Percentiles rank a stretch among this genome's conserved stretches.
phyloP scores from a whole-genome alignment of 2,888 invertebrate species.

The Lasioglossum malachurum region DNA sequence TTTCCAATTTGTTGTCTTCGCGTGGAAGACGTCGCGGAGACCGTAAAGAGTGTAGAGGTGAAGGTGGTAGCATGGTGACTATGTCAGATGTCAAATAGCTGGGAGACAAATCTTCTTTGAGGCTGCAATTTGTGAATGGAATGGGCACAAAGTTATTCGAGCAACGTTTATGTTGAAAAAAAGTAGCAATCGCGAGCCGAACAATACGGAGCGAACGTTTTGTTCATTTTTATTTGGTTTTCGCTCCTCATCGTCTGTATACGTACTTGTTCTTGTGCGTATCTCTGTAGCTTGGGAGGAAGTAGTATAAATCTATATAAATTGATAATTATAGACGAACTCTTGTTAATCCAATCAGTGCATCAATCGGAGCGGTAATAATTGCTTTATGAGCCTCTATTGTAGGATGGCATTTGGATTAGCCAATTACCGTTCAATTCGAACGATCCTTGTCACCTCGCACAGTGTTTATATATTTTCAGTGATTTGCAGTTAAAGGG shows the following conservation, averaged over 20 bases:
- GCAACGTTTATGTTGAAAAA: not conserved
- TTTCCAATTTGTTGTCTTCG: not conserved
- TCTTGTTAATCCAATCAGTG: not conserved
- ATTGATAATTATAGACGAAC: not conserved
- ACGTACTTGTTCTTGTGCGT: not conserved
- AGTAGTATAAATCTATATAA: not conserved
- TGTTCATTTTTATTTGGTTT: not conserved
- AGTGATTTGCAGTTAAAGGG: not conserved
- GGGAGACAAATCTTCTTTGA: not conserved
- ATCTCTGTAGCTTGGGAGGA: not conserved
- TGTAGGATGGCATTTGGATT: not conserved
- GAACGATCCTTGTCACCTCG: not conserved
- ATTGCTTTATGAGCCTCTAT: not conserved
- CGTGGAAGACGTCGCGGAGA: not conserved
- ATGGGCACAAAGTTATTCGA: not conserved
- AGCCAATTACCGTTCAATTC: not conserved
- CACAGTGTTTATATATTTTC: not conserved
- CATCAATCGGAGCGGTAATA: not conserved
- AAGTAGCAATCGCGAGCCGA: not conserved
- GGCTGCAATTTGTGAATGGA: not conserved
- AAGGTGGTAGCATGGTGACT: not conserved
- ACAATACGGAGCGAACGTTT: too few species aligned
- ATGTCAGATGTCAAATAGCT: not conserved
- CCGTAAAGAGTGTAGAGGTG: not conserved
- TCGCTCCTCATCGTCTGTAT: not conserved